Conservation (phyloP, 2,888 invertebrate genomes). For the Lysandra coridon region DNA sequence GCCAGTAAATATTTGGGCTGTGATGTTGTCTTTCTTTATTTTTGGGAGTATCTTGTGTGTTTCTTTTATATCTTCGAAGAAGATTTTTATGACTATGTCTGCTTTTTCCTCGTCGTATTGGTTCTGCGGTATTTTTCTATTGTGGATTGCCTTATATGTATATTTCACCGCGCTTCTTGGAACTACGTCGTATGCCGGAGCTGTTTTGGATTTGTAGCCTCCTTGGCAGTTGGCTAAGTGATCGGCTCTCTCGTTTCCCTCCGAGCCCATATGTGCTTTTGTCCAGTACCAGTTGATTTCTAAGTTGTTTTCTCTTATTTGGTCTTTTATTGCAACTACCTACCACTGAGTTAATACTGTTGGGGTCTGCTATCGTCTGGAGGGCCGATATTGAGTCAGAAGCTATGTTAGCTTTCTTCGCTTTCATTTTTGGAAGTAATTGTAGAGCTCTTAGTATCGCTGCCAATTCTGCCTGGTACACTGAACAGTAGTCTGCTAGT, state of each 20-base stretch:
- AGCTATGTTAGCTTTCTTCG: too few relatives aligned
- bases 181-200: conserved; percentile 21
- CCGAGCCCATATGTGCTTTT: conserved; percentile 28
- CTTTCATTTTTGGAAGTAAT: too few relatives aligned
- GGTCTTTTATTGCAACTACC: too few relatives aligned
- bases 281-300: background rate
- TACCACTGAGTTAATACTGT: too few relatives aligned
- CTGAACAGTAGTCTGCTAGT: too few relatives aligned
- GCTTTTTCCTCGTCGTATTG: background rate
- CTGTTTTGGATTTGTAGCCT: conserved; percentile 19
- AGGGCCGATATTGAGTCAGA: too few relatives aligned
- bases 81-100: background rate
- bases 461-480: too few relatives aligned
- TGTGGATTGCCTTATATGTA: background rate
- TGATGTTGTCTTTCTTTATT: too few relatives aligned
- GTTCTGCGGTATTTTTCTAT: background rate
- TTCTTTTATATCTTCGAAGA: background rate
- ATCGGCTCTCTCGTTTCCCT: conserved; percentile 33
- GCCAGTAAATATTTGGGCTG: background rate
- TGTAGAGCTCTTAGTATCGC: too few relatives aligned
- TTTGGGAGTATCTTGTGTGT: too few relatives aligned
- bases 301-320: too few relatives aligned
- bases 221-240: conserved; percentile 31
- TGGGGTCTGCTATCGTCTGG: too few relatives aligned
- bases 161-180: conserved; percentile 31